Base-by-base conservation (phyloP, 1,140 invertebrate species). In the Drosophila nikananu region DNA sequence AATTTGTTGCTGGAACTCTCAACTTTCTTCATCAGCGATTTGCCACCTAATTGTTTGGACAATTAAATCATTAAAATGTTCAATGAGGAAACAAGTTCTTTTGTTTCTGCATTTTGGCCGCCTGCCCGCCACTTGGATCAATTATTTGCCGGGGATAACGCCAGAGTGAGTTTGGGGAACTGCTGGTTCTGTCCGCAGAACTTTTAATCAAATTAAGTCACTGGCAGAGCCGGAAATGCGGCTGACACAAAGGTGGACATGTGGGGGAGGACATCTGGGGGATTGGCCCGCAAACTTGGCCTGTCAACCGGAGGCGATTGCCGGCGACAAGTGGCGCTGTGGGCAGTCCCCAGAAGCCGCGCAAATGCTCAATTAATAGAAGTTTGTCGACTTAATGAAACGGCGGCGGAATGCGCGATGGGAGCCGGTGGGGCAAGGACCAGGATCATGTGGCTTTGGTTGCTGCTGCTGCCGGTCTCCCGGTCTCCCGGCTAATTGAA, bases 181-280 rank as follows among this genome's bases (percentile, higher is more conserved):
- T 73, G 65, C 80, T 77, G 48, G 77, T 71, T 63, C 37, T 65
- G 72, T 59, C 66, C 66, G 58, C 77, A 89, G 90, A 87, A 89
- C 81, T 89, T 89, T 89, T 89, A 89, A 89, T 89, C 84, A 89
- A 89, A 89, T 89, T 89, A 89, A 89, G 84, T 89, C 84, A 59
- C 80, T 74, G 77, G 81, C 84, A 89, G 39, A 70, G 77, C 65
- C 70, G 77, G 77, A 81, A 84, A 81, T 84, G 86, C 81, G 77
- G 76, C 55, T 81, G 68, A 74, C 84, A 87, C 86, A 78, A 77
- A 87, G 81, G 70, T 73, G 80, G 83, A 87, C 81, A 89, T 87
- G 81, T 87, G 84, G 49, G 30, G 46, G 42, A 32, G 58, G 15
- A 52, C 12, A 19, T 54, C 27, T 54, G 17, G 8, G 25, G 7